phyloP scores from a whole-genome alignment of 2,113 vertebrate species.

The Acanthochromis polyacanthus region DNA sequence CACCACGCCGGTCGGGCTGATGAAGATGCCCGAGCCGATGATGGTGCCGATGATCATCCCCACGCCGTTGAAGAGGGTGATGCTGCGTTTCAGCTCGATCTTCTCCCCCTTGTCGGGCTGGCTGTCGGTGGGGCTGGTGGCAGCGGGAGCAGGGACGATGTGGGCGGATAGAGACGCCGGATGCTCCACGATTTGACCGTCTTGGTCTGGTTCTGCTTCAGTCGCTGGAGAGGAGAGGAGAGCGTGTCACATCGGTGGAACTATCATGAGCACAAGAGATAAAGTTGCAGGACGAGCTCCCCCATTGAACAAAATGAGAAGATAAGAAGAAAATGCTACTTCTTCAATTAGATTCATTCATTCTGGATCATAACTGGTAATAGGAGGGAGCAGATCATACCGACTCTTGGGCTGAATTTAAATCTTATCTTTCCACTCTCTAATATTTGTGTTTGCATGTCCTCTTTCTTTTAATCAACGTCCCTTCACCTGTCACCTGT shows the following conservation, averaged over 20 bases:
- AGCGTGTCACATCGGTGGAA: neutral
- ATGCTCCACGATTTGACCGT: conserved; percentile 55
- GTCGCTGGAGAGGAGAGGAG: conserved; percentile 1
- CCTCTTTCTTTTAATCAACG: neutral
- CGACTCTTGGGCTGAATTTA: too few relatives aligned
- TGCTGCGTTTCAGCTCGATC: conserved; percentile 81
- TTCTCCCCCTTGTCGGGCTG: conserved; percentile 59
- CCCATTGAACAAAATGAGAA: neutral
- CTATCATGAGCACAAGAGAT: neutral
- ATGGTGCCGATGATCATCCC: conserved; percentile 86
- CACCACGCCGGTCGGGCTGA: conserved; percentile 82
- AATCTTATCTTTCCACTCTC: too few relatives aligned
- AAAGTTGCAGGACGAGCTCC: neutral
- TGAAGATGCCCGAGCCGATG: conserved; percentile 85
- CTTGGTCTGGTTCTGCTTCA: conserved; percentile 53
- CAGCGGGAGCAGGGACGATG: conserved; percentile 28
- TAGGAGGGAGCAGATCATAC: too few relatives aligned
- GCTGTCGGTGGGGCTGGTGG: neutral
- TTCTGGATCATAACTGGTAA: neutral
- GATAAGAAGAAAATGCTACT: neutral
- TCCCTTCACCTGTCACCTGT: conserved; percentile 24
- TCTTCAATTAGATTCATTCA: neutral
- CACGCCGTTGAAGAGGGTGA: conserved; percentile 84
- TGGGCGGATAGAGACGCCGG: conserved; percentile 52
- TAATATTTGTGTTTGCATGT: neutral